phyloP scores from a whole-genome alignment of 2,797 vertebrate species.

The Channallabes apus region DNA sequence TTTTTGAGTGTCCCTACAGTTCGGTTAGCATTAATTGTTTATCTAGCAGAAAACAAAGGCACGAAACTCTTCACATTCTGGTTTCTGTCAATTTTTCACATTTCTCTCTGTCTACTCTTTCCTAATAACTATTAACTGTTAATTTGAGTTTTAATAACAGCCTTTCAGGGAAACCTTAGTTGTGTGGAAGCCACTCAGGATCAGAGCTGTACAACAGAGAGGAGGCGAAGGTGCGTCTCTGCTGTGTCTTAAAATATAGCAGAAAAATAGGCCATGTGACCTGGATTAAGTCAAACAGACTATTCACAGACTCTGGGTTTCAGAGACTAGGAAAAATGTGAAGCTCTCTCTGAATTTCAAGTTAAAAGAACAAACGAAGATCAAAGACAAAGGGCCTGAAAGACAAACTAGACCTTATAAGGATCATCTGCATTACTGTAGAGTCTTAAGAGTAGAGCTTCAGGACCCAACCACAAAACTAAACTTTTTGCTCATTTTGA shows the following conservation, averaged over 20 bases:
- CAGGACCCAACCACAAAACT: no score
- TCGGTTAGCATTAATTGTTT: neutral
- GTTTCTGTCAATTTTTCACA: neutral
- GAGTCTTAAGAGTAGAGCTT: neutral
- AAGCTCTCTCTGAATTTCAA: neutral
- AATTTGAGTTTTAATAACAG: neutral
- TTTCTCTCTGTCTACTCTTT: neutral
- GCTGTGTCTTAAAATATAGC: constrained; percentile 12
- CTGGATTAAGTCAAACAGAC: constrained; percentile 15
- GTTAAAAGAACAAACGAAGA: neutral
- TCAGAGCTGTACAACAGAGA: neutral
- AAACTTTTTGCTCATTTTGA: no score
- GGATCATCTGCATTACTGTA: neutral
- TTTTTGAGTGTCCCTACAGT: neutral
- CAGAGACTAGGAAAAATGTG: neutral
- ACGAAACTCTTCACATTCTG: neutral
- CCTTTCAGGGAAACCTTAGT: neutral
- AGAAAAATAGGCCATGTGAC: constrained; percentile 14
- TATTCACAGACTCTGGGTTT: neutral
- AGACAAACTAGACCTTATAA: neutral
- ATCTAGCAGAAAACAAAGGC: neutral
- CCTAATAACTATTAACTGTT: neutral
- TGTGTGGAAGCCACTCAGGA: neutral
- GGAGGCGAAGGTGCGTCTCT: neutral
- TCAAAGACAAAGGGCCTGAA: neutral